Evolutionary conservation across 2,888 invertebrate genomes (phyloP), one percentile per base, ranked within the genome.

Genomic region (Drosophila longiperda): DNA sequence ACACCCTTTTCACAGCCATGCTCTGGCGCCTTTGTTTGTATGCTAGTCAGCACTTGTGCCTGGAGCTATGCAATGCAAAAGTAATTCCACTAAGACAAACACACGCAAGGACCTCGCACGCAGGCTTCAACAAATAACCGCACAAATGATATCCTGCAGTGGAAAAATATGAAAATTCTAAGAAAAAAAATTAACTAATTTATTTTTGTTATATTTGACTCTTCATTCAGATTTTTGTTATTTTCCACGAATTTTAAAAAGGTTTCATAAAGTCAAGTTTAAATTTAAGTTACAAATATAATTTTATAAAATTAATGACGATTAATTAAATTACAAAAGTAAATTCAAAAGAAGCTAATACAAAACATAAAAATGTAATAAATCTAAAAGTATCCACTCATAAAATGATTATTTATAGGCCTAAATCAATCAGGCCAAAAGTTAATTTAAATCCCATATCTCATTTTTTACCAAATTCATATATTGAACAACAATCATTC

Each of bases 71-170:
- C 73, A 73, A 73, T 48, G 66, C 45, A 72, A 81, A 82, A 81
- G 73, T 77, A 75, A 75, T 81, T 84, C 69, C 64, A 73, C 71
- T 70, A 68, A 63, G 62, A 54, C 63, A 76, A 83, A 72, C 77
- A 82, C 49, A 64, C 45, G 38, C 72, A 64, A 66, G 55, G 62
- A 60, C 67, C 23, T 66, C 26, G 26, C 29, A 23, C 48, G 45
- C 9, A 4, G 33, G 33, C 20, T 12, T 5, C 0, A 6, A 0
- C 23, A 40, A 36, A 57, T n/a, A 49, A 17, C n/a, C 55, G 34
- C 42, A 42, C 34, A 3, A 32, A 11, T 26, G 0, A 79, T 79
- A 75, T 66, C 52, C 80, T 79, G 48, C 42, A 64, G 15, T 20
- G 3, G 3, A 15, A 20, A n/a, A 6, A n/a, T 26, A 20, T 4